Conservation (phyloP, 2,888 invertebrate species). For the Candidula unifasciata region DNA sequence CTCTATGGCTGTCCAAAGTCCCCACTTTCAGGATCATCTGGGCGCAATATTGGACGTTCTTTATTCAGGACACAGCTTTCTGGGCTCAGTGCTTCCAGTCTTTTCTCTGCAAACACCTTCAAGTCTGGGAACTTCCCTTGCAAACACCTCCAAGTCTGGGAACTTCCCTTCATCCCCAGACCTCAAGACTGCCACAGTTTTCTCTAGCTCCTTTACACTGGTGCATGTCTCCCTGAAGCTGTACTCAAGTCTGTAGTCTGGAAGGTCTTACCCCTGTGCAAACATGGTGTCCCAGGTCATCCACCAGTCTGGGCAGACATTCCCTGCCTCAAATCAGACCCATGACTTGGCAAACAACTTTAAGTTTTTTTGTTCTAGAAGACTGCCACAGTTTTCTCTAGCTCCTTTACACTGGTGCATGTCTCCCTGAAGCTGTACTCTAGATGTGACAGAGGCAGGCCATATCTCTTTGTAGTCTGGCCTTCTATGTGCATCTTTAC, state of each 20-base stretch:
- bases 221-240: conserved; percentile 82
- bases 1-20: conserved; percentile 80
- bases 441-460: conserved; percentile 84
- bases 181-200: conserved; percentile 81
- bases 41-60: conserved; percentile 80
- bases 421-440: conserved; percentile 84
- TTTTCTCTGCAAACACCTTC: conserved; percentile 82
- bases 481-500: conserved; percentile 44
- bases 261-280: no score
- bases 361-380: no score
- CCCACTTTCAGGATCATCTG: conserved; percentile 75
- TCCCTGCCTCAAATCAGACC: no score
- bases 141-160: no score
- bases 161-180: conserved; percentile 87
- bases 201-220: conserved; percentile 84
- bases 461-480: conserved; percentile 79
- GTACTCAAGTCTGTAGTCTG: conserved; percentile 81
- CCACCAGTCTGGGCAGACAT: no score
- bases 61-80: conserved; percentile 83
- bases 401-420: conserved; percentile 82
- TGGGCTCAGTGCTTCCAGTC: conserved; percentile 82
- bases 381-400: conserved; percentile 85
- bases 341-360: no score
- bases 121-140: no score
- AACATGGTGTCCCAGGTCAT: no score